Base-by-base conservation (phyloP, 1,140 invertebrate genomes). In the Drosophila sulfurigaster region DNA sequence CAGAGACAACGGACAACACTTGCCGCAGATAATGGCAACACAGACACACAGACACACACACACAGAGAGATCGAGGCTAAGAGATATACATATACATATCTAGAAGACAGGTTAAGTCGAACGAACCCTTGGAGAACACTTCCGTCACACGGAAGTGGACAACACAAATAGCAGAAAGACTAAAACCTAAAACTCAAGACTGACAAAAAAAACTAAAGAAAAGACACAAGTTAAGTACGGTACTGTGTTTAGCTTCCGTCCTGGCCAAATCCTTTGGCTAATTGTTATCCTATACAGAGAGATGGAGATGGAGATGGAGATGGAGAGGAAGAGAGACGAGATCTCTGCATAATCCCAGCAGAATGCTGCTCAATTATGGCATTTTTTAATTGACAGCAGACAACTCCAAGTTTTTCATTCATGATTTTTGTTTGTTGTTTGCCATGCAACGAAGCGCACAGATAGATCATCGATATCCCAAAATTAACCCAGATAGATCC, bases 171-270 rank as follows among this genome's bases (percentile, higher is more conserved):
- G 32, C 32, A 32, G 32, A 7, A 8, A 10, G 35, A 38, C 35
- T 38, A 38, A 38, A 38, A 32, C 20, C 20, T 25, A 25, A 25
- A 25, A 25, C 20, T 25, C 20, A 25, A 32, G 7, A 32, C 7
- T 6, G 48, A 77, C 67, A 46, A 67, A 48, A 82, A 13, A 20
- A 13, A 32, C 25, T 46, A 65, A 51, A 73, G 69, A 81, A 83
- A 77, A 82, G 79, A 87, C 85, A 88, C 83, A 88, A 88, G 83
- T 80, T 87, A 87, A 88, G 83, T 87, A 79, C 69, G 38, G 70
- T 67, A 62, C 71, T 60, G 65, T 32, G 49, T 60, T 25, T 67
- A 88, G 82, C 80, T 87, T 88, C 83, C 85, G 83, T 87, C 74
- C 65, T 79, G 43, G 7, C 62, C 63, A 89, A 88, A 88, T 88